Evolutionary conservation across 2,797 vertebrate species (phyloP), one percentile per base, ranked within the genome.

Genomic region (Natrix natrix): DNA sequence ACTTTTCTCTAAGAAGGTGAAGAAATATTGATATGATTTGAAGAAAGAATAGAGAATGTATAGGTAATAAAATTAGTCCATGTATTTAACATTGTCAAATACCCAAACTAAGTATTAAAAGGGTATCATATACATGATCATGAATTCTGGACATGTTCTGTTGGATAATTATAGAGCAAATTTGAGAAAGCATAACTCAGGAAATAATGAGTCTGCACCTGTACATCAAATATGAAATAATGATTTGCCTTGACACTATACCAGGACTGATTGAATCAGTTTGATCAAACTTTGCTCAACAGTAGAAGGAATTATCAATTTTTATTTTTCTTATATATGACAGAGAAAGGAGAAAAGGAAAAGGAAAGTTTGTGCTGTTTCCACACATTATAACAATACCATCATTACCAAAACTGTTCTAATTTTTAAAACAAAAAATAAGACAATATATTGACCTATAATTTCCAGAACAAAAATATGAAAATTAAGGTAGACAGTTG

Each of bases 391-490:
- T 86, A 0, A 69, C 90, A 59, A 61, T 56, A 55, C 17, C 22
- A 63, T 54, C 14, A 91, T 94, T 95, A 26, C n/a, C 8, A 59
- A 93, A 57, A 20, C 16, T 17, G n/a, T 24, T 87, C 57, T 55
- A 93, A 83, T 14, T 26, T 93, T 93, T 74, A 55, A 87, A 94
- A 95, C 63, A 57, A 24, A 87, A 86, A 55, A 12, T 37, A 86
- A 94, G 92, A 43, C 37, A 83, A 93, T 94, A 61, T 28, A 88
- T 37, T 94, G 91, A 94, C 90, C 11, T 90, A 93, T 61, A 96
- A 93, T 52, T 17, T 94, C 26, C 61, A 92, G 48, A 86, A 95
- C 92, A 95, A 95, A 78, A 94, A 95, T 95, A 93, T 57, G 3
- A 93, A 89, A 37, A 86, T 88, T 92, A 69, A 95, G 91, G 57